These are phyloP conservation scores for Carpatolechia fugitivella DNA, from an alignment of 2,888 invertebrate species.

Conservation along the genomic window DNA sequence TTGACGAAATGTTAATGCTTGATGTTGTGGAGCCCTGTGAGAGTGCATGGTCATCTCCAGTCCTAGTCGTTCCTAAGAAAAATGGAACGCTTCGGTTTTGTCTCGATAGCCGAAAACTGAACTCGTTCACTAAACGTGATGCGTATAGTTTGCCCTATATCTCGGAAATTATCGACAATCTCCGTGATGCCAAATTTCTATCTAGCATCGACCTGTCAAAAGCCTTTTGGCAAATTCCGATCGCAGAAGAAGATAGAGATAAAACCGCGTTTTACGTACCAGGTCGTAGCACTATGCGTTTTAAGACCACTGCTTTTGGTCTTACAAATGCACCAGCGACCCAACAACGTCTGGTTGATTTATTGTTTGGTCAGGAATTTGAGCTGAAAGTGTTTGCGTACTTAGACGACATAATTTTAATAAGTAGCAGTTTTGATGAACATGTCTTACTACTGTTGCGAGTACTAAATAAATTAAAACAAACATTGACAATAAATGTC, in stretches of 20 bases:
- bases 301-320: no score
- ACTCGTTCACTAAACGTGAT: neutral
- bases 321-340: no score
- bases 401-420: neutral
- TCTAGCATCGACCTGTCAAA: no score
- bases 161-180: constrained; percentile 20
- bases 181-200: no score
- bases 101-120: neutral
- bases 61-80: constrained; percentile 18
- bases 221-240: no score
- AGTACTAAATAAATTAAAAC: neutral
- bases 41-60: no score
- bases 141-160: constrained; percentile 13
- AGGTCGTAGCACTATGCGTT: neutral
- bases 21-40: no score
- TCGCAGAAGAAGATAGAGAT: no score
- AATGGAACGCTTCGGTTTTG: constrained; percentile 19
- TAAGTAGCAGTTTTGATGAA: neutral
- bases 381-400: no score
- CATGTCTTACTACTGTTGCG: neutral
- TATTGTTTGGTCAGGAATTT: no score
- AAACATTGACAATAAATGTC: neutral
- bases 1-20: no score
- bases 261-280: constrained; percentile 9
- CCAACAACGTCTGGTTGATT: no score